Percentiles rank a stretch among this genome's conserved stretches.
phyloP scores from a whole-genome alignment of 2,797 vertebrate genomes.

The Sebastolobus altivelis region DNA sequence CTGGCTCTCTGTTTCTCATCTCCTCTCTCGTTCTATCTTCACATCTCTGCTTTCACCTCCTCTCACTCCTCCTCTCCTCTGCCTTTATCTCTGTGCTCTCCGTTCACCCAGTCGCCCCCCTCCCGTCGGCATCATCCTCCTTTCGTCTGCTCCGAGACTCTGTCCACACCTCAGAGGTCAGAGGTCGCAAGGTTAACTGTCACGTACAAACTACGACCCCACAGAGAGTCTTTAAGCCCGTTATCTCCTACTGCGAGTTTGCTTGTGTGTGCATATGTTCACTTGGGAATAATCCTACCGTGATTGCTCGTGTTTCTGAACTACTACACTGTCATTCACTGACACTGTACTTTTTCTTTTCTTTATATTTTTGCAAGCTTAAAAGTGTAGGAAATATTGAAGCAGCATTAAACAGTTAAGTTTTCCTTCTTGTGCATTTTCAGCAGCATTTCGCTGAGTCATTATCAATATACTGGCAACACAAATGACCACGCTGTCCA shows the following conservation, averaged over 20 bases:
- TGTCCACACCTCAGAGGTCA: constrained; percentile 69
- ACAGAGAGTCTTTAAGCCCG: constrained; percentile 66
- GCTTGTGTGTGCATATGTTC: constrained; percentile 27
- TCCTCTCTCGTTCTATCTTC: constrained; percentile 20
- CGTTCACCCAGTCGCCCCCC: neutral
- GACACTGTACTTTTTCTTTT: neutral
- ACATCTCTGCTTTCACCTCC: constrained; percentile 38
- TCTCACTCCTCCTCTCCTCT: constrained; percentile 22
- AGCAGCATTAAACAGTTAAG: neutral
- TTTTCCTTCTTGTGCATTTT: constrained; percentile 12
- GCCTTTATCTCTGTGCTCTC: constrained; percentile 31
- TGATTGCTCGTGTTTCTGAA: constrained; percentile 13
- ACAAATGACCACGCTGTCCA: neutral
- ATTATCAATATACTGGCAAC: constrained; percentile 6
- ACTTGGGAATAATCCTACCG: constrained; percentile 9
- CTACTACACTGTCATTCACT: neutral
- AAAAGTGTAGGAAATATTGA: neutral
- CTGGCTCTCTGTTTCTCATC: constrained; percentile 7
- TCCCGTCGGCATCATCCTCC: constrained; percentile 19
- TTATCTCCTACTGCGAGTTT: constrained; percentile 58
- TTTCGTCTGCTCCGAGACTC: constrained; percentile 52
- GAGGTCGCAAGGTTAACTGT: constrained; percentile 66
- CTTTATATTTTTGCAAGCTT: neutral
- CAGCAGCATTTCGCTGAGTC: neutral
- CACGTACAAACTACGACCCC: constrained; percentile 57